Evolutionary conservation across 2,113 vertebrate species (phyloP), one percentile per base, ranked within the genome.

Genomic region (Lagenorhynchus albirostris): DNA sequence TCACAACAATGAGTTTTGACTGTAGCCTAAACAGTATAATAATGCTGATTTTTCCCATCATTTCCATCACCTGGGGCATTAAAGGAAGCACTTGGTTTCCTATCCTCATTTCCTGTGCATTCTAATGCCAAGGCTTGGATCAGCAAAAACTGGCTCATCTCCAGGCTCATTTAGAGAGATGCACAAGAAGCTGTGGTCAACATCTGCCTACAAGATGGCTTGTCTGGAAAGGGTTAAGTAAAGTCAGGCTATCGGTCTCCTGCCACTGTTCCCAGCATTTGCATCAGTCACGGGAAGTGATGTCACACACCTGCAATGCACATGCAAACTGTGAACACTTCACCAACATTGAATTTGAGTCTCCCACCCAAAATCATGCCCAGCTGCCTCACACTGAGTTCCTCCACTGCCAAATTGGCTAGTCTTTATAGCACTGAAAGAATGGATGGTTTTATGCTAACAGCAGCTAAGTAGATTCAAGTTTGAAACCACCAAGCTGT

Each of bases 221-320:
- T 47, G 41, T 79, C 76, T 97, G 97, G 95, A 96, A 98, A 96
- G 94, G 97, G 94, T 96, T 97, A 96, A 97, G 95, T 97, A 96
- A 97, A 95, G 96, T 84, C 80, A 77, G 80, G 44, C 92, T 41
- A 68, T 94, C 84, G 67, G 92, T 94, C 91, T 96, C 89, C 92
- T 95, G 93, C 96, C 92, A 84, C 80, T 76, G 88, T 70, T 92
- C 77, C 93, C 89, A 95, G 38, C 53, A 80, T 68, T 89, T 83
- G 81, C 53, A 85, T 95, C 97, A 91, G 80, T 91, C 93, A 76
- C 33, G 53, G 87, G 84, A 97, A 98, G 94, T 98, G 97, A 97
- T 90, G 87, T 95, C 96, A 97, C 92, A 95, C 95, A 97, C 96
- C 95, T 97, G 97, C 79, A 62, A 36, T 8, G 84, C 97, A 98